phyloP scores from a whole-genome alignment of 2,113 vertebrate species.

The Thermophis baileyi region DNA sequence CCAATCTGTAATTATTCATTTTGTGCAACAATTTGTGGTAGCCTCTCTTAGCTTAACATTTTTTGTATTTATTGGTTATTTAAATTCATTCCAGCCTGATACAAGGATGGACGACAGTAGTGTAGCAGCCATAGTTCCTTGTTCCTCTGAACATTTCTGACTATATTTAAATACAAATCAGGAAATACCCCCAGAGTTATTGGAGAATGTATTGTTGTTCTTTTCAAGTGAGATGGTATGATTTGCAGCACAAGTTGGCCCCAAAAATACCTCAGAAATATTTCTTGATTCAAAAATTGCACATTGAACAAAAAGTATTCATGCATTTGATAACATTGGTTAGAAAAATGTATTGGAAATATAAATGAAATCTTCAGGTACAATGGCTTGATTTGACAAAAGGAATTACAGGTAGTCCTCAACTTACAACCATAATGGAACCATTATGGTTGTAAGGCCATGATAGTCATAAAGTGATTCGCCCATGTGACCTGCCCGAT shows the following conservation, averaged over 20 bases:
- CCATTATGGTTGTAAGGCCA: not conserved
- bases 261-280: not conserved
- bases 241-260: not conserved
- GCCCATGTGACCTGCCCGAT: not conserved
- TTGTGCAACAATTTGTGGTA: not conserved
- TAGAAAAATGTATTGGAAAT: not conserved
- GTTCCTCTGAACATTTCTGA: not conserved
- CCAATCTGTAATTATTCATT: not conserved
- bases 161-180: not conserved
- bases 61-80: not conserved
- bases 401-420: not conserved
- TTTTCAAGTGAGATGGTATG: not conserved
- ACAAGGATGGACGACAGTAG: not conserved
- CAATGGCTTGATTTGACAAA: not conserved
- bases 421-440: not conserved
- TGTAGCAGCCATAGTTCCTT: not conserved
- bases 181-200: not conserved
- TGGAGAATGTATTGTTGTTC: not conserved
- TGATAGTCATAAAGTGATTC: not conserved
- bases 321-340: not conserved
- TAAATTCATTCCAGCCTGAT: not conserved
- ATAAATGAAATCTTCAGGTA: not conserved
- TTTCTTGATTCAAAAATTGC: not conserved
- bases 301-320: not conserved
- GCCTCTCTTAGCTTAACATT: not conserved